These are phyloP conservation scores for Mobula birostris DNA, from an alignment of 2,113 vertebrate genomes.

Conservation along the genomic window DNA sequence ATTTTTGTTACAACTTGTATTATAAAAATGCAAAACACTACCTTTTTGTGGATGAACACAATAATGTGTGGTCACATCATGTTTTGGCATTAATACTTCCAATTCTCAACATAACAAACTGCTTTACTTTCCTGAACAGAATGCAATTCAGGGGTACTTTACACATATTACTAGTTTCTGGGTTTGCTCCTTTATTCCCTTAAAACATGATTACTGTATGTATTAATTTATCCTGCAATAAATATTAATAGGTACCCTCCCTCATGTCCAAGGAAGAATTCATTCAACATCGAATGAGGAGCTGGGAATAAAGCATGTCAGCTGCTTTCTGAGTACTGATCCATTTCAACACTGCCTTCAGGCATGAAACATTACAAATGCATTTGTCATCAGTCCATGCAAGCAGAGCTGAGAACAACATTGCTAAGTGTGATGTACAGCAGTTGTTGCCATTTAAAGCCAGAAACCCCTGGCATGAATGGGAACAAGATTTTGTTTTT, in stretches of 20 bases:
- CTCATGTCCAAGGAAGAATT: not conserved
- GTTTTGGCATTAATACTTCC: slow-evolving; percentile 17
- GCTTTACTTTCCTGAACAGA: not conserved
- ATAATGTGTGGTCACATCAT: not conserved
- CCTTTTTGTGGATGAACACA: not conserved
- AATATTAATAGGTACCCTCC: slow-evolving; percentile 40
- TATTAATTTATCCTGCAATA: slow-evolving; percentile 44
- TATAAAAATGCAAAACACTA: slow-evolving; percentile 35
- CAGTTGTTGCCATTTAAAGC: slow-evolving; percentile 60
- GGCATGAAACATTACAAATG: slow-evolving; percentile 73
- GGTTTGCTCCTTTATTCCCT: slow-evolving; percentile 22
- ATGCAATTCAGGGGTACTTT: not conserved
- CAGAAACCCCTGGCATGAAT: slow-evolving; percentile 52
- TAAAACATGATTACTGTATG: not conserved
- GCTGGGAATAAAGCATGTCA: slow-evolving; percentile 55
- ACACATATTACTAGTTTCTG: slow-evolving; percentile 16
- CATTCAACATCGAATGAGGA: slow-evolving; percentile 53
- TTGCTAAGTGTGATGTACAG: slow-evolving; percentile 57
- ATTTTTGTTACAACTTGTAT: not conserved
- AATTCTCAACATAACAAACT: not conserved
- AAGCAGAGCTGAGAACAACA: slow-evolving; percentile 70
- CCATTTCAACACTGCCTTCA: slow-evolving; percentile 54
- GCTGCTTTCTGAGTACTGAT: slow-evolving; percentile 64
- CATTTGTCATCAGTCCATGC: slow-evolving; percentile 69
- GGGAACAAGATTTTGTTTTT: slow-evolving; percentile 56